phyloP scores from a whole-genome alignment of 2,888 invertebrate species.

The Poecilus cupreus region DNA sequence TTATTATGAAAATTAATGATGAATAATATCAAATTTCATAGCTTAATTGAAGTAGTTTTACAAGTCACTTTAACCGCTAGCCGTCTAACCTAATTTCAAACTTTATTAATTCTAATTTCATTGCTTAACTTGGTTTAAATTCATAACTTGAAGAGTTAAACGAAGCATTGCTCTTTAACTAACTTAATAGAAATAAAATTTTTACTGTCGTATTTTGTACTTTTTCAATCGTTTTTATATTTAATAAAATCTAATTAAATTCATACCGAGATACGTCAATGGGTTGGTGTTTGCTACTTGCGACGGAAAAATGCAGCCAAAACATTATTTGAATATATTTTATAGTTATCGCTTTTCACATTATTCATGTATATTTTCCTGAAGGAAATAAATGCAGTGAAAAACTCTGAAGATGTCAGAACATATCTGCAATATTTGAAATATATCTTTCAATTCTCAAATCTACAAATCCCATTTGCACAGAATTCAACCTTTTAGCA shows the following conservation, averaged over 20 bases:
- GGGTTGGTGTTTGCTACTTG: neutral
- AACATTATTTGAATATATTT: neutral
- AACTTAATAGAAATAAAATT: too few relatives aligned
- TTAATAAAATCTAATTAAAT: too few relatives aligned
- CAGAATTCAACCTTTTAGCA: too few relatives aligned
- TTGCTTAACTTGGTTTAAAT: neutral
- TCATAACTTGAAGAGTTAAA: neutral
- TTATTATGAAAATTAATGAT: neutral
- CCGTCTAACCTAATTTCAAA: neutral
- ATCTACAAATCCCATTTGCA: neutral
- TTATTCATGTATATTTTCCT: neutral
- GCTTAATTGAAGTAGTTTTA: neutral
- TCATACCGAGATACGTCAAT: too few relatives aligned
- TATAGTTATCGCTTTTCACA: neutral
- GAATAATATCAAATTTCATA: conserved; percentile 5
- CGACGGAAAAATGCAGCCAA: neutral
- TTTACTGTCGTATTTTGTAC: too few relatives aligned
- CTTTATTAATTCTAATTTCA: neutral
- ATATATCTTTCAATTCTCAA: neutral
- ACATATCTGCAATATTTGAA: neutral
- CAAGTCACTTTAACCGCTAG: too few relatives aligned
- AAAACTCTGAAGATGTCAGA: neutral
- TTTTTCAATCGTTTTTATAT: too few relatives aligned
- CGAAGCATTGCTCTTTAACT: too few relatives aligned
- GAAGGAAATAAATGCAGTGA: neutral